phyloP scores from a whole-genome alignment of 2,888 invertebrate species.

The Panzeria rudis region DNA sequence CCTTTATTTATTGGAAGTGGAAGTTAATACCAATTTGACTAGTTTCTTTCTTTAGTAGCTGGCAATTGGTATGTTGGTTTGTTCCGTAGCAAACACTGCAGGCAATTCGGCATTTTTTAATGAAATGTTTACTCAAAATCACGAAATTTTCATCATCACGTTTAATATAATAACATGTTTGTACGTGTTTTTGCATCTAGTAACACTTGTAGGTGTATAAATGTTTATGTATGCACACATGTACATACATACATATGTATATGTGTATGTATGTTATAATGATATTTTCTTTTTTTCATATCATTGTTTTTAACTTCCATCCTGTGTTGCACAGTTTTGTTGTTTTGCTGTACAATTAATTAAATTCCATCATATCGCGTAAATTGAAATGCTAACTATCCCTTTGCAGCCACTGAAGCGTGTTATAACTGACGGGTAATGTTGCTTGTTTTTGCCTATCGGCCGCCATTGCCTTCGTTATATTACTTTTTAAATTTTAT shows the following conservation, averaged over 20 bases:
- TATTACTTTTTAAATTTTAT: conserved; percentile 13
- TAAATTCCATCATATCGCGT: conserved; percentile 68
- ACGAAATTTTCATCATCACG: conserved; percentile 54
- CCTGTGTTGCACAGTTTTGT: conserved; percentile 37
- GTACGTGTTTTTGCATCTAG: background rate
- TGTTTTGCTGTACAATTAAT: conserved; percentile 61
- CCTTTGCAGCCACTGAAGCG: conserved; percentile 61
- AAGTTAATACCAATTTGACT: background rate
- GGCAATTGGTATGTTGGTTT: background rate
- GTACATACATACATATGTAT: background rate
- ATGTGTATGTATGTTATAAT: background rate
- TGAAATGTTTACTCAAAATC: conserved; percentile 58
- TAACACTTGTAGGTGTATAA: background rate
- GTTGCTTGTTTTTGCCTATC: conserved; percentile 24
- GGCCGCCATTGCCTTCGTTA: conserved; percentile 13
- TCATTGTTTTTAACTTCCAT: conserved; percentile 37
- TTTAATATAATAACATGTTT: conserved; percentile 48
- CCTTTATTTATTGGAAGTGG: background rate
- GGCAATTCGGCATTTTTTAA: conserved; percentile 32
- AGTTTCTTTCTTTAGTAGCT: background rate
- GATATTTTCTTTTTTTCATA: conserved; percentile 18
- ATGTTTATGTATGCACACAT: background rate
- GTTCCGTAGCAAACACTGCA: background rate
- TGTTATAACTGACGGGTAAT: conserved; percentile 55
- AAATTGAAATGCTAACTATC: conserved; percentile 70